Evolutionary conservation across 2,113 vertebrate genomes (phyloP), one percentile per base, ranked within the genome.

Genomic region (Vireo altiloquus): DNA sequence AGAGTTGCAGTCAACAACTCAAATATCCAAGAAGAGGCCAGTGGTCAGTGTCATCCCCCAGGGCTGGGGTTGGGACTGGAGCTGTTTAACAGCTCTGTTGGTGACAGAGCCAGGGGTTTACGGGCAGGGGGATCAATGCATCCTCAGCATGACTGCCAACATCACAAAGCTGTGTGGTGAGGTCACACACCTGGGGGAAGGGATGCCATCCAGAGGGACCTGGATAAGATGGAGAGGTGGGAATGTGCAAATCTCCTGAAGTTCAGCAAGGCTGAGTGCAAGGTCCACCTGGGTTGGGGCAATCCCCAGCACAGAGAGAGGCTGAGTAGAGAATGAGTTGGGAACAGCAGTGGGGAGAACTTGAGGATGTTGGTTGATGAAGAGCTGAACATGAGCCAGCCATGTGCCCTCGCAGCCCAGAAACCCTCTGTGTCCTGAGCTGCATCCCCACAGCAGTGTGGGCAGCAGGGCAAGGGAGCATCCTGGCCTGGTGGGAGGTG

Each of bases 311-410:
- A 49, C 9, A 71, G 21, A 11, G 4, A 35, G 4, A 37, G 27
- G 15, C 9, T 57, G 30, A 64, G 76, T 8, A 44, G 12, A 7
- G 42, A 50, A 9, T 57, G 35, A 21, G 2, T 7, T 72, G 66
- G 56, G 27, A 57, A 28, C 3, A 6, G 5, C 0, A 0, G 10
- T 3, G 25, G 31, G 9, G 30, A 54, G n/a, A 64, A 23, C 21
- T 50, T 28, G 18, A 42, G 15, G 5, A 10, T 57, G 18, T 1
- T 57, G 42, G 18, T 23, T 18, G 6, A 23, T 50, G 22, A 27
- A 25, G 57, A 35, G 14, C 6, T 64, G 50, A 49, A 16, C 25
- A 42, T 2, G 31, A 65, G 31, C 6, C 31, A 42, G 14, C 25
- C 31, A 15, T 1, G 17, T 50, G 42, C 31, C 49, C 57, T 57